Evolutionary conservation across 2,113 vertebrate species (phyloP).

Genomic region (Garra rufa): DNA sequence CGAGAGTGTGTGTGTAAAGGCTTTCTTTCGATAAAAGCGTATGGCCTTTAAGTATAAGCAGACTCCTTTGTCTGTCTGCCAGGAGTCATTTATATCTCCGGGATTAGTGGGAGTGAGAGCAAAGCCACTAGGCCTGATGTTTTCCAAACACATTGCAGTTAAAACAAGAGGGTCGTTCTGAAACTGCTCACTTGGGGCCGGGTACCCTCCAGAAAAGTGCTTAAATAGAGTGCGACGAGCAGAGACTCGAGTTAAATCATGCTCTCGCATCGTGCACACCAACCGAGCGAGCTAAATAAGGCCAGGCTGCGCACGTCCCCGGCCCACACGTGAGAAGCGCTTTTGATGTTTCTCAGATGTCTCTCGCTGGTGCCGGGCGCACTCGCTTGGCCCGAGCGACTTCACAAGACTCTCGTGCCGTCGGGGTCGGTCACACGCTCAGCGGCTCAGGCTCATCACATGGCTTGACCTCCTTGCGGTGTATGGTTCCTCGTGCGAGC

Average conservation of each 20-base stretch:
- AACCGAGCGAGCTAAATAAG: slow-evolving; percentile 23
- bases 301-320: neutral
- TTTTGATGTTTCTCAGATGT: slow-evolving; percentile 51
- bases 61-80: slow-evolving; percentile 54
- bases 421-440: slow-evolving; percentile 34
- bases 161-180: slow-evolving; percentile 51
- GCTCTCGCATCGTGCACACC: slow-evolving; percentile 5
- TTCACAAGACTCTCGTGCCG: slow-evolving; percentile 4
- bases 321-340: slow-evolving; percentile 27
- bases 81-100: slow-evolving; percentile 56
- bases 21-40: slow-evolving; percentile 57
- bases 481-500: neutral
- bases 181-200: slow-evolving; percentile 29
- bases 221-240: slow-evolving; percentile 2
- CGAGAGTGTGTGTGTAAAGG: slow-evolving; percentile 37
- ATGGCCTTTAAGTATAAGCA: slow-evolving; percentile 61
- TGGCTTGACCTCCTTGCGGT: neutral
- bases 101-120: slow-evolving; percentile 54
- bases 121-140: slow-evolving; percentile 45
- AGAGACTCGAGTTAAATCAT: slow-evolving; percentile 12
- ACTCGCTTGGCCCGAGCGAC: slow-evolving; percentile 6
- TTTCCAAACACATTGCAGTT: slow-evolving; percentile 53
- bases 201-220: neutral
- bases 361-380: neutral
- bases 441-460: slow-evolving; percentile 19